These are phyloP conservation scores for Falco novaeseelandiae DNA, from an alignment of 2,797 vertebrate species.

Conservation along the genomic window DNA sequence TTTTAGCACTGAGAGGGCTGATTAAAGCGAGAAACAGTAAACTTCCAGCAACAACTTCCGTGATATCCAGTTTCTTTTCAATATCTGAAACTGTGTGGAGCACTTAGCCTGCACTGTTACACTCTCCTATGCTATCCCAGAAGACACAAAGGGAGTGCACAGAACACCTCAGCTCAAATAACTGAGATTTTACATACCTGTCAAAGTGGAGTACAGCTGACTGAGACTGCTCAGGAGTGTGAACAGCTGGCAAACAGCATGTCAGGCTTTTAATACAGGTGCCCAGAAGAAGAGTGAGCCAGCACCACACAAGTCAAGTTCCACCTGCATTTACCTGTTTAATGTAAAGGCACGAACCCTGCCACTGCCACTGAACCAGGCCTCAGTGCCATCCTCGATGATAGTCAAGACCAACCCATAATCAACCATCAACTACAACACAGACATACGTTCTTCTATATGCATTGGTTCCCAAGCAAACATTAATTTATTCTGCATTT, in stretches of 20 bases:
- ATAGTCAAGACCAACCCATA: not conserved
- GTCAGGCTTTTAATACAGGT: not conserved
- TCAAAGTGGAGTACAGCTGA: not conserved
- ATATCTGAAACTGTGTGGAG: not conserved
- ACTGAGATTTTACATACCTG: constrained; percentile 24
- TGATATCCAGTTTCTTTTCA: constrained; percentile 32
- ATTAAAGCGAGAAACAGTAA: constrained; percentile 19
- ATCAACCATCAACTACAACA: not conserved
- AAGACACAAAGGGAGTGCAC: not conserved
- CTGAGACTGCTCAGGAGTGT: not conserved
- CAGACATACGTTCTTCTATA: not conserved
- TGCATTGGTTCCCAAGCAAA: not conserved
- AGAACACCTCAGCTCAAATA: constrained; percentile 21
- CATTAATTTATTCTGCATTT: not conserved
- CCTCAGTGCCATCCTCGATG: not conserved
- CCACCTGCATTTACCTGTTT: not conserved
- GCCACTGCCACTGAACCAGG: not conserved
- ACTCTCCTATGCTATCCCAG: not conserved
- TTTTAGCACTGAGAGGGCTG: constrained; percentile 1
- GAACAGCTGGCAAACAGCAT: not conserved
- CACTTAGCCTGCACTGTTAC: not conserved
- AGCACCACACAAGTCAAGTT: not conserved
- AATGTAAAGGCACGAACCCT: not conserved
- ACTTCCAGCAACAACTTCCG: not conserved
- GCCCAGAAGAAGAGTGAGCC: not conserved